Evolutionary conservation across 2,888 invertebrate species (phyloP).

Genomic region (Drosophila hamatofila): DNA sequence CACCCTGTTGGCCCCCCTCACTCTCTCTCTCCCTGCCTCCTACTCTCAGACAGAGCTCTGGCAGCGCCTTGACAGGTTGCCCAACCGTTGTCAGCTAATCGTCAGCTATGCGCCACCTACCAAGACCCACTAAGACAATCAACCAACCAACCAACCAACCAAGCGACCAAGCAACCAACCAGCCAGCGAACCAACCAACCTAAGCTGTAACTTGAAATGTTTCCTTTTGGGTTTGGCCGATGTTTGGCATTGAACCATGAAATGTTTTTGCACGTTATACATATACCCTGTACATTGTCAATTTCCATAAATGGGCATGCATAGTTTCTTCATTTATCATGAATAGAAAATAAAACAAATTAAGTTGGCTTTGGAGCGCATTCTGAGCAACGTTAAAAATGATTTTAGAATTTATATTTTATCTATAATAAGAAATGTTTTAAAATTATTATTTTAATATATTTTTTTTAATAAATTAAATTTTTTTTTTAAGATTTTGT

Average conservation of each 20-base stretch:
- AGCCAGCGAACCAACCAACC: neutral
- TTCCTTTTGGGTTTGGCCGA: conserved; percentile 54
- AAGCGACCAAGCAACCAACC: conserved; percentile 14
- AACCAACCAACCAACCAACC: conserved; percentile 10
- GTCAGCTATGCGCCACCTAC: conserved; percentile 45
- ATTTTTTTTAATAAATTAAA: no score
- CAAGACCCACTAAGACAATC: conserved; percentile 44
- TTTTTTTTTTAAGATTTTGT: neutral
- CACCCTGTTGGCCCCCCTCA: no score
- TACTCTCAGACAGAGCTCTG: no score
- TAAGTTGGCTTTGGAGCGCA: no score
- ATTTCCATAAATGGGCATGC: neutral
- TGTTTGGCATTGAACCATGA: conserved; percentile 77
- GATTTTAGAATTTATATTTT: no score
- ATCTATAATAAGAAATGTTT: no score
- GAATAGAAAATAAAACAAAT: neutral
- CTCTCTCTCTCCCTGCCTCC: no score
- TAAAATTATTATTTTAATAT: no score
- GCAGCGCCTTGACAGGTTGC: conserved; percentile 47
- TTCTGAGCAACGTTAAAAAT: neutral
- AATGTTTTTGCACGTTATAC: conserved; percentile 48
- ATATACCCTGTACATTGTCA: conserved; percentile 1
- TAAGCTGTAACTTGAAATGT: conserved; percentile 45
- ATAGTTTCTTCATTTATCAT: neutral
- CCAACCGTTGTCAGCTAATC: conserved; percentile 50